Evolutionary conservation across 2,797 vertebrate species (phyloP), one percentile per base, ranked within the genome.

Genomic region (Gallinago solitaria): DNA sequence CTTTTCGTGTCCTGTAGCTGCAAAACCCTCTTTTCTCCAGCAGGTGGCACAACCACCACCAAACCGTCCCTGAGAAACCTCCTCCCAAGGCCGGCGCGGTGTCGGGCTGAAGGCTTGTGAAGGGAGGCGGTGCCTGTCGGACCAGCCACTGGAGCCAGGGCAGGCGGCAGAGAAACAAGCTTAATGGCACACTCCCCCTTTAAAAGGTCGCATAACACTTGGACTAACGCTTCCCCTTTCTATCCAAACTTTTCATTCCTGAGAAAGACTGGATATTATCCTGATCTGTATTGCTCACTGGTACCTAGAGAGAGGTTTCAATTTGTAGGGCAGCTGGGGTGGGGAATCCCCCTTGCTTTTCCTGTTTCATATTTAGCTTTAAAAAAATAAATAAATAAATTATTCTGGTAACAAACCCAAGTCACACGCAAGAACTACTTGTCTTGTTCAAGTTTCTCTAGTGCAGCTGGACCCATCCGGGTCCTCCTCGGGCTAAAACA

Each of bases 281-380:
- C 64, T 60, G 14, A 33, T 39, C n/a, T 48, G 9, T 39, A 39
- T 30, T 33, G 37, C n/a, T 18, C 18, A 23, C 48, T 2, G 1
- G 24, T 53, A 84, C 39, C 81, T 68, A 92, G 15, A 80, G 60
- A 65, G 24, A 87, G 28, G 71, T 89, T 93, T 84, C 51, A 19
- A 1, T 77, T 54, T 56, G 56, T 45, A 87, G 39, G 37, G 60
- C 33, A 53, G 81, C 32, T 59, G 51, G 19, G 15, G 17, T 65
- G 16, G 43, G 87, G 83, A 30, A 69, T 92, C 89, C 84, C 89
- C 84, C 65, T 71, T 86, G 61, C 56, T 32, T 68, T 86, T 88
- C 35, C 61, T 78, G 21, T 76, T 92, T 65, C 45, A 9, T 39
- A 50, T 63, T 71, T 84, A 79, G 12, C 47, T 24, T 68, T 24